Base-by-base conservation (phyloP, 2,113 vertebrate species). In the Oxygymnocypris stewartii region DNA sequence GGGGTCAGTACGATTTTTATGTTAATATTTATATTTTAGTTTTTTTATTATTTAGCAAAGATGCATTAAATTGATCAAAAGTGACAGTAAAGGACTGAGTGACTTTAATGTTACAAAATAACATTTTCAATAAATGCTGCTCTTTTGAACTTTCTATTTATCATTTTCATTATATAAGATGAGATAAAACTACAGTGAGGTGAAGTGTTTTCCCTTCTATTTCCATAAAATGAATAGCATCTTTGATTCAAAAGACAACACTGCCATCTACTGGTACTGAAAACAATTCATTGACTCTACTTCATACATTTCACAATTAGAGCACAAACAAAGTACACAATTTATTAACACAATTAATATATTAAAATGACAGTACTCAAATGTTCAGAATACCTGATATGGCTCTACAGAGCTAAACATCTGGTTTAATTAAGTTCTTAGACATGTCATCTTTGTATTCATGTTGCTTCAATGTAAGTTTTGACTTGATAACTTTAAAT, bases 181-280 rank as follows among this genome's bases (percentile, higher is more conserved):
- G 67, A 20, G 31, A 18, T 71, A 69, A 69, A 69, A 16, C 67
- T 35, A 69, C 28, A 35, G 37, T 5, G 8, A 71, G 18, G 8
- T 23, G 51, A 37, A 73, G 3, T 9, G 9, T 42, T 25, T 42
- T 14, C 6, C 18, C 18, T 12, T 13, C 28, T n/a, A 7, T 47
- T 6, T 51, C 14, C n/a, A 31, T 8, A 6, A 4, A 42, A 18
- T 20, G 2, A 40, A 54, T 3, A 8, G 10, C 16, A 42, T 42
- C 5, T 76, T 2, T 6, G 28, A 47, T 85, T 49, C 12, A 2
- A 71, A 85, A 78, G 82, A 82, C 89, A 90, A 84, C 51, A 90
- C 89, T 88, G 89, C 88, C 89, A 89, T 88, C 89, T 89, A 86
- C 84, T 90, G 89, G 86, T 35, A 18, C 3, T 35, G 13, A 14